A percentile compares a stretch with the other conserved stretches of the same genome.
These are phyloP conservation scores for Malacosoma neustria DNA, from an alignment of 2,888 invertebrate genomes.

Conservation along the genomic window DNA sequence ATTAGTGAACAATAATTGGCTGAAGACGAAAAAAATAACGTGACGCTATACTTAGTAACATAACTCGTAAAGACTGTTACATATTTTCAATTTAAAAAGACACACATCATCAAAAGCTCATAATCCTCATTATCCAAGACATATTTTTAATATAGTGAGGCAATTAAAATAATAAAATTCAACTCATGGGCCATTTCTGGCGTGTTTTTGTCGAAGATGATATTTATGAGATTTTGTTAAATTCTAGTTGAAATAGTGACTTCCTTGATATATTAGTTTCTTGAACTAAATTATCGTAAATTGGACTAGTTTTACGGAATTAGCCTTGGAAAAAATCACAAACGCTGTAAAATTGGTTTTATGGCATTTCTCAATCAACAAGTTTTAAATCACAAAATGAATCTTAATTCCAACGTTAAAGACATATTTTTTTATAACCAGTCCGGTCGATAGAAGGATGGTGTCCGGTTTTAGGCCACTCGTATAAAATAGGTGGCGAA, in stretches of 20 bases:
- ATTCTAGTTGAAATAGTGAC: neutral
- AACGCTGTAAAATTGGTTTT: slow-evolving; percentile 17
- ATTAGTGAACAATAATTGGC: neutral
- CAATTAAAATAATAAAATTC: neutral
- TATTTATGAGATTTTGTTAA: neutral
- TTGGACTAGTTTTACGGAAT: slow-evolving; percentile 17
- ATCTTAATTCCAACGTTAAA: slow-evolving; percentile 16
- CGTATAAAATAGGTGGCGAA: slow-evolving; percentile 19
- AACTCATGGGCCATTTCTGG: neutral
- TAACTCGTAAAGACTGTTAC: too few relatives aligned
- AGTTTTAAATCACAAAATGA: slow-evolving; percentile 14
- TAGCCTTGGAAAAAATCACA: slow-evolving; percentile 16
- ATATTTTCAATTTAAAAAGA: too few relatives aligned
- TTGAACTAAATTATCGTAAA: slow-evolving; percentile 11
- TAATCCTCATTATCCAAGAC: too few relatives aligned
- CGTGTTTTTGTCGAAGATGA: neutral
- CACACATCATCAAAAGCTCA: too few relatives aligned
- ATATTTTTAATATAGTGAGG: too few relatives aligned
- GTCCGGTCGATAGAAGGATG: slow-evolving; percentile 9
- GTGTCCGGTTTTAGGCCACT: slow-evolving; percentile 19
- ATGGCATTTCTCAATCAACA: slow-evolving; percentile 19
- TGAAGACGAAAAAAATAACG: neutral
- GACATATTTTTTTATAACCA: slow-evolving; percentile 10
- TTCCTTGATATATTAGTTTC: slow-evolving; percentile 7
- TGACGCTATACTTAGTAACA: too few relatives aligned